Evolutionary conservation across 2,888 invertebrate species (phyloP).

Genomic region (Prenolepis imparis): DNA sequence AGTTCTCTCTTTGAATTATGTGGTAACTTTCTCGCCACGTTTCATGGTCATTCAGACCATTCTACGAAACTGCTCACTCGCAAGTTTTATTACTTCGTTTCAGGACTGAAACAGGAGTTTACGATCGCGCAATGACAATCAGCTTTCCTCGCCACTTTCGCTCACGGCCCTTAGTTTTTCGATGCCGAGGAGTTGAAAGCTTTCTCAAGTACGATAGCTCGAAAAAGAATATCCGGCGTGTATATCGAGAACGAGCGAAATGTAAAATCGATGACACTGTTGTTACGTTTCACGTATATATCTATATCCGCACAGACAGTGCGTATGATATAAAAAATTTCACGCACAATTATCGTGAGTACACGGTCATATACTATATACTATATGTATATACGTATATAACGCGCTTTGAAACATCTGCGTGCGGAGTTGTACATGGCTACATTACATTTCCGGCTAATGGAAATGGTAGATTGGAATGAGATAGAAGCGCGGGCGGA

Average conservation of each 20-base stretch:
- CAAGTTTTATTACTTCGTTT: constrained; percentile 68
- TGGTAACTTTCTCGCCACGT: constrained; percentile 63
- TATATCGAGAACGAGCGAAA: constrained; percentile 22
- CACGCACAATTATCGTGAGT: constrained; percentile 62
- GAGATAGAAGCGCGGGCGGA: constrained; percentile 67
- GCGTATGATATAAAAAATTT: constrained; percentile 43
- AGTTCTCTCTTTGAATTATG: constrained; percentile 58
- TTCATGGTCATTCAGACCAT: constrained; percentile 71
- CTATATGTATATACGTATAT: constrained; percentile 9
- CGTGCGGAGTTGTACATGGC: constrained; percentile 56
- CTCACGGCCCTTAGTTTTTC: constrained; percentile 38
- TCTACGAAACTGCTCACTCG: constrained; percentile 63
- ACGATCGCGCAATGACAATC: constrained; percentile 70
- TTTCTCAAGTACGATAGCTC: constrained; percentile 45
- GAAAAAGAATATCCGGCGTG: constrained; percentile 23
- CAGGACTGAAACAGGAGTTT: constrained; percentile 68
- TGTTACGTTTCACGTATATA: neutral
- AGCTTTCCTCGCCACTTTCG: constrained; percentile 59
- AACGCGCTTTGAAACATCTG: constrained; percentile 43
- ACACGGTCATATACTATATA: constrained; percentile 28
- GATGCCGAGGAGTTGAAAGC: constrained; percentile 39
- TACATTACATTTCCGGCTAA: constrained; percentile 77
- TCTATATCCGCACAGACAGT: neutral
- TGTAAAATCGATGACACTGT: constrained; percentile 8
- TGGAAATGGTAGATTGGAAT: constrained; percentile 75